Conservation (phyloP, 2,113 vertebrate species). For the Naja naja region DNA sequence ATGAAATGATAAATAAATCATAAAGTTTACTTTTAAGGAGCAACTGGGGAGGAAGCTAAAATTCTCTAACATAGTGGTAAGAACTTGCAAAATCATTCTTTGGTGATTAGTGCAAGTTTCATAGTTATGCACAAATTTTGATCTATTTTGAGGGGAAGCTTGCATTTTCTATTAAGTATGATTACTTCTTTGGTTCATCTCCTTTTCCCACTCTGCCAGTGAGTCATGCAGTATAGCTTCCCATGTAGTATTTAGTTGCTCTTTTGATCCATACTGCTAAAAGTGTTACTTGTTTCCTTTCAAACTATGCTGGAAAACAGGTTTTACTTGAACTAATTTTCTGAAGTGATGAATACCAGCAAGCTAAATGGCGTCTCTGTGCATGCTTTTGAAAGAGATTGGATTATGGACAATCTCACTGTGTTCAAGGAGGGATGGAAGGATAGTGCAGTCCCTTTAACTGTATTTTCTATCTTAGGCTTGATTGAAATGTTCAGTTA, state of each 20-base stretch:
- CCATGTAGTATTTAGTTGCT: conserved; percentile 1
- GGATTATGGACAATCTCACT: conserved; percentile 33
- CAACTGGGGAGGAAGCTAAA: neutral
- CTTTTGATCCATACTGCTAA: conserved; percentile 26
- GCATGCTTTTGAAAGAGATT: neutral
- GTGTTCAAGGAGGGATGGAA: neutral
- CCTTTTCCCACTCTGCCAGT: neutral
- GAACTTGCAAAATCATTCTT: neutral
- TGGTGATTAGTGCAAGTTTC: conserved; percentile 1
- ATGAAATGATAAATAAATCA: neutral
- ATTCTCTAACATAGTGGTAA: fast-evolving
- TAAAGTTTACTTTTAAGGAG: neutral
- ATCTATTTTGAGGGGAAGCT: neutral
- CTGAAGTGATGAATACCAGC: neutral
- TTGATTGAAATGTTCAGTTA: neutral
- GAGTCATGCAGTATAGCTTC: neutral
- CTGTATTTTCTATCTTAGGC: neutral
- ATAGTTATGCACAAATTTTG: neutral
- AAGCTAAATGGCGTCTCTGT: conserved; percentile 27
- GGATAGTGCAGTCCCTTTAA: neutral
- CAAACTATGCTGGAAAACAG: conserved; percentile 33
- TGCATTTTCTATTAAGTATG: conserved; percentile 4
- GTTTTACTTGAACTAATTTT: conserved; percentile 45
- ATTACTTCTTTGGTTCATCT: conserved; percentile 9
- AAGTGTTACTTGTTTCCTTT: conserved; percentile 41